These are phyloP conservation scores for Lepilemur septentrionalis DNA, from an alignment of 2,797 vertebrate genomes.

Conservation along the genomic window DNA sequence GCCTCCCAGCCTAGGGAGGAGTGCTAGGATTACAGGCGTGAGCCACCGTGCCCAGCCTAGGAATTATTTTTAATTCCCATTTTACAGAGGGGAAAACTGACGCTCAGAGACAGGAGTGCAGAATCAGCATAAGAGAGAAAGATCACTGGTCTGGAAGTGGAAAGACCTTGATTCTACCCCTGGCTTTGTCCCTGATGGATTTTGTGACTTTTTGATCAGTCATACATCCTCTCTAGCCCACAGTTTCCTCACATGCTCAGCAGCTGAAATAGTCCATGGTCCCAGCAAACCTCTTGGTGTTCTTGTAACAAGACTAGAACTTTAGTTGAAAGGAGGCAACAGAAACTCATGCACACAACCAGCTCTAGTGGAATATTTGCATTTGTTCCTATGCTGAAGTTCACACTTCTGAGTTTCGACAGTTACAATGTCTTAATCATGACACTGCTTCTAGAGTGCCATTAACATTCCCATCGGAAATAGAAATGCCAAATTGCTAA, in stretches of 20 bases:
- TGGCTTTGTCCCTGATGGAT: background rate
- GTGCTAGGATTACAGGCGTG: too few species aligned
- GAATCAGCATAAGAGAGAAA: background rate
- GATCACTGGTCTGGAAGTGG: background rate
- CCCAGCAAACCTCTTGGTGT: background rate
- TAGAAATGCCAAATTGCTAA: constrained; percentile 53
- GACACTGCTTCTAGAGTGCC: background rate
- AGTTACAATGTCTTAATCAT: constrained; percentile 34
- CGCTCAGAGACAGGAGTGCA: background rate
- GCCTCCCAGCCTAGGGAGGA: too few species aligned
- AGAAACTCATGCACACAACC: background rate
- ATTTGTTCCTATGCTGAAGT: constrained; percentile 9
- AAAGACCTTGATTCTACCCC: background rate
- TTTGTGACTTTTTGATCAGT: background rate
- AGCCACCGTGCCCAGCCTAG: background rate
- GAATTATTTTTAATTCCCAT: background rate
- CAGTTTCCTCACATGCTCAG: background rate
- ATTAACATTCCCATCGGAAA: background rate
- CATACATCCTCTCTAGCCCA: background rate
- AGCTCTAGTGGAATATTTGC: background rate
- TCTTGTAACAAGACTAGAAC: background rate
- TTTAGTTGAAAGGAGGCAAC: background rate
- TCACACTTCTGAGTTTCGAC: constrained; percentile 23
- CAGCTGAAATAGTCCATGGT: background rate
- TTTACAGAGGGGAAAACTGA: background rate